Evolutionary conservation across 1,140 invertebrate species (phyloP), one percentile per base, ranked within the genome.

Genomic region (Philaenus spumarius): DNA sequence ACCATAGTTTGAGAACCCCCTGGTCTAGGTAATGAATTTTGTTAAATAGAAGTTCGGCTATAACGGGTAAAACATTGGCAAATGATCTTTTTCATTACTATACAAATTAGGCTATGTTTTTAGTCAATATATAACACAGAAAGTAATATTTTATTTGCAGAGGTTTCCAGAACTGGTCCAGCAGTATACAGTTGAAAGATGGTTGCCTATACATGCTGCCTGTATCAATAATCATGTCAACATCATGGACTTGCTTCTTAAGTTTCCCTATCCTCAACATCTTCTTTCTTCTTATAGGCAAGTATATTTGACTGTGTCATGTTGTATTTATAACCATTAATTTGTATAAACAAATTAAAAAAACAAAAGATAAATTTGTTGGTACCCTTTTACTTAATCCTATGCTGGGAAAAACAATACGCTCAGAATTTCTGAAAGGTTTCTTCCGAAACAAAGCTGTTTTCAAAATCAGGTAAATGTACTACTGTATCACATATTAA

Each of bases 131-230:
- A 45, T 45, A 9, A 7, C 9, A 45, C 7, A 6, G 35, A 42
- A 9, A 57, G 22, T 50, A 39, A 47, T 50, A 54, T 61, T 55
- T 57, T 47, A 50, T 62, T 72, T 74, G 26, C 65, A 84, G 80
- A 78, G 76, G 70, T 85, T 82, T 69, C 83, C 83, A 19, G 73
- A 78, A 52, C 68, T 85, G 35, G 73, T 81, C 6, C 75, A 84
- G 75, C 82, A 85, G 67, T 78, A 84, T 40, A 97, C 94, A 0
- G 90, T 96, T 1, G 94, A 97, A 70, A 84, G 85, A 66, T 93
- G 93, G 88, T 73, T 96, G 43, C 93, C 95, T 0, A 78, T 97
- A 22, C 95, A 98, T 75, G 93, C 92, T 5, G 91, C 92, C 34
- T 89, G 86, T 60, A 91, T 94, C 57, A 91, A 92, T 69, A 89